These are phyloP conservation scores for Rhinichthys klamathensis DNA, from an alignment of 2,113 vertebrate species.

Conservation along the genomic window DNA sequence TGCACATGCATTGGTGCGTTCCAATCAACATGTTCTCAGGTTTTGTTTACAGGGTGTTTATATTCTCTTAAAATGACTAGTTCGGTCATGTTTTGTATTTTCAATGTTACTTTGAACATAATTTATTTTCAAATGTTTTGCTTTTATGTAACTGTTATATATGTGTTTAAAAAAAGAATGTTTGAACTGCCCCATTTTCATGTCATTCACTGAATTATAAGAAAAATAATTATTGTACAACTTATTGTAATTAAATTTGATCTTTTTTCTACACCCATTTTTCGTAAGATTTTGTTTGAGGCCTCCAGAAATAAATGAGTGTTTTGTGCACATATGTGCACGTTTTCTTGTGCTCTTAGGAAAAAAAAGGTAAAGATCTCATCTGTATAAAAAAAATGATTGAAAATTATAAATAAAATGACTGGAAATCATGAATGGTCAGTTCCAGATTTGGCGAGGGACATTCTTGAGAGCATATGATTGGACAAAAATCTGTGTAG, in stretches of 20 bases:
- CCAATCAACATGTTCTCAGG: constrained; percentile 36
- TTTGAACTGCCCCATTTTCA: constrained; percentile 15
- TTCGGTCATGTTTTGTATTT: not conserved
- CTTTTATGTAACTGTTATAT: constrained; percentile 20
- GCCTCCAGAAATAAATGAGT: not conserved
- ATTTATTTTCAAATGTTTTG: constrained; percentile 36
- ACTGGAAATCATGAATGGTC: too few relatives aligned
- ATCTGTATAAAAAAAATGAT: not conserved
- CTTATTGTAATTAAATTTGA: not conserved
- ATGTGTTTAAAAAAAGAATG: not conserved
- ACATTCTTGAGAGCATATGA: not conserved
- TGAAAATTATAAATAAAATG: too few relatives aligned
- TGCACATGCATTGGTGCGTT: not conserved
- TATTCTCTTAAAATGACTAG: constrained; percentile 20
- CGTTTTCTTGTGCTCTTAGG: not conserved
- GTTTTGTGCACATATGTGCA: not conserved
- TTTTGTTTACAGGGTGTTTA: constrained; percentile 44
- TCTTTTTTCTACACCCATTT: not conserved
- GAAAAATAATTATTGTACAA: not conserved
- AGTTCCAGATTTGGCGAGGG: too few relatives aligned
- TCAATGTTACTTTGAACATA: constrained; percentile 21
- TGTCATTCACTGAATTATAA: not conserved
- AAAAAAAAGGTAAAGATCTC: not conserved
- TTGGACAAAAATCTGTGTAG: not conserved
- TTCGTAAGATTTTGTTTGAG: not conserved